phyloP scores from a whole-genome alignment of 2,797 vertebrate genomes.

The Hoplostethus mediterraneus region DNA sequence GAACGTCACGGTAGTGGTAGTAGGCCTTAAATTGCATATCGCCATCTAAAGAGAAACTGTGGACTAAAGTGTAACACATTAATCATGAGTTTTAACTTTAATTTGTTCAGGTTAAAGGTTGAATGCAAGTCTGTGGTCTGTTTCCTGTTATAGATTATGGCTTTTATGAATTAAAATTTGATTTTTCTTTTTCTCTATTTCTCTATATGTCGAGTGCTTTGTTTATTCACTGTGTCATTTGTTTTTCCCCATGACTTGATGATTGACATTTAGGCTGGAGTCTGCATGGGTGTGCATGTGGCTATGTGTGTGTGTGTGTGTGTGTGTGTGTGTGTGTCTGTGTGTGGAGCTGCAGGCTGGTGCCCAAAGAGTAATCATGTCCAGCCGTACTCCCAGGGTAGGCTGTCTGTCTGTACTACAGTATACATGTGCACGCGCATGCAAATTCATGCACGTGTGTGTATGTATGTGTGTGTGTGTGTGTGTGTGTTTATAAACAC shows the following conservation, averaged over 20 bases:
- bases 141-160: neutral
- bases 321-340: conserved; percentile 21
- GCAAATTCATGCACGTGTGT: conserved; percentile 28
- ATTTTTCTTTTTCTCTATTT: neutral
- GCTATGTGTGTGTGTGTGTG: conserved; percentile 24
- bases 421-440: conserved; percentile 56
- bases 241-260: conserved; percentile 35
- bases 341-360: conserved; percentile 43
- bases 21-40: neutral
- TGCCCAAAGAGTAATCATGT: conserved; percentile 67
- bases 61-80: neutral
- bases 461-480: conserved; percentile 42
- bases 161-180: neutral
- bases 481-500: conserved; percentile 80
- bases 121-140: neutral
- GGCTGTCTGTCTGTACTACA: conserved; percentile 53
- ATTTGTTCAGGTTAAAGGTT: neutral
- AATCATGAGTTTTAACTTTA: neutral
- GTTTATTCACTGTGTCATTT: conserved; percentile 25
- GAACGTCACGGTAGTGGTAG: conserved; percentile 2
- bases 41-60: neutral
- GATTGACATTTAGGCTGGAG: conserved; percentile 21
- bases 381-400: conserved; percentile 54
- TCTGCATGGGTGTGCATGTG: neutral
- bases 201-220: neutral